These are phyloP conservation scores for Mormyrus proboscirostris DNA, from an alignment of 2,797 vertebrate genomes.

Conservation along the genomic window DNA sequence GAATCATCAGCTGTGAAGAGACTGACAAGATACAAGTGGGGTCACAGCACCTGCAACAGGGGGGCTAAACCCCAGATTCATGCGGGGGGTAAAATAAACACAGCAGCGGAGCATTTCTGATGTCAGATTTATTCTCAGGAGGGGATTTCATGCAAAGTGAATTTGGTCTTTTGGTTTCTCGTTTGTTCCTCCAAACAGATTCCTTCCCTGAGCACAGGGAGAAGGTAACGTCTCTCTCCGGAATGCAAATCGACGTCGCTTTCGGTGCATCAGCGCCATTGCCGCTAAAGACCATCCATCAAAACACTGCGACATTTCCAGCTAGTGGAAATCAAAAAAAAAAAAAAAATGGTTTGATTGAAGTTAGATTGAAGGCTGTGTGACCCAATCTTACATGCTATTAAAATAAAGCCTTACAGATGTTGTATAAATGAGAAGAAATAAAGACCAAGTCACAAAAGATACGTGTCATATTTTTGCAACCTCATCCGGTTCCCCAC, in stretches of 20 bases:
- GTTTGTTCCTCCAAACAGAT: not conserved
- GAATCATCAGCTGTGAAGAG: not conserved
- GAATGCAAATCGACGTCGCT: not conserved
- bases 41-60: not conserved
- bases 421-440: not conserved
- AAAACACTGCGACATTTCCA: not conserved
- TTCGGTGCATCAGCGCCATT: not conserved
- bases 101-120: not conserved
- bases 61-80: not conserved
- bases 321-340: not conserved
- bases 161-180: not conserved
- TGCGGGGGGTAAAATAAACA: not conserved
- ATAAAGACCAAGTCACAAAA: not conserved
- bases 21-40: not conserved
- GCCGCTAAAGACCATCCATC: not conserved
- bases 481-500: conserved; percentile 32
- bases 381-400: not conserved
- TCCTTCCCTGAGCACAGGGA: not conserved
- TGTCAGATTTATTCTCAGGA: not conserved
- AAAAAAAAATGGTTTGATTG: not conserved
- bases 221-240: not conserved
- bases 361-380: not conserved
- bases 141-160: not conserved
- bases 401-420: not conserved
- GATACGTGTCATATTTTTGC: conserved; percentile 26